Conservation (phyloP, 2,888 invertebrate genomes). For the Incurvaria masculella region DNA sequence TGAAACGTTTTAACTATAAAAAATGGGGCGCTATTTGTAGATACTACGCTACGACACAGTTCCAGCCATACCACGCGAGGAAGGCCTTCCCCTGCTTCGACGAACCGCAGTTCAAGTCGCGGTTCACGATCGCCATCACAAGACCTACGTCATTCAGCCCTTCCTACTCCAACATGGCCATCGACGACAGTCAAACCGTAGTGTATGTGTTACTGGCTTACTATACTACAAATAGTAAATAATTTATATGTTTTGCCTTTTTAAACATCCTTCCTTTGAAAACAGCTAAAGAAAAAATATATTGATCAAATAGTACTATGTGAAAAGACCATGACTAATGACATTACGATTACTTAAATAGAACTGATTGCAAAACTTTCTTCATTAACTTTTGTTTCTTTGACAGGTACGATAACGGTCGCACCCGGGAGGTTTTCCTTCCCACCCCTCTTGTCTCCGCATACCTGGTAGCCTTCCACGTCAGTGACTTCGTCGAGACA, state of each 20-base stretch:
- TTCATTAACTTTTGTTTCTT: constrained; percentile 5
- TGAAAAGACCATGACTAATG: too few relatives aligned
- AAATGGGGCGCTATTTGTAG: too few relatives aligned
- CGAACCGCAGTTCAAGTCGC: constrained; percentile 79
- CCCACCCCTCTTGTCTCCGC: constrained; percentile 70
- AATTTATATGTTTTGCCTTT: too few relatives aligned
- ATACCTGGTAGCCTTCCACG: constrained; percentile 81
- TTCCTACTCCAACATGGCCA: constrained; percentile 66
- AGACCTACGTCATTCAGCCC: constrained; percentile 48
- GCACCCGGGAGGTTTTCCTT: constrained; percentile 43
- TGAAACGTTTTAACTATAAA: constrained; percentile 1
- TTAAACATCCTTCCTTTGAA: too few relatives aligned
- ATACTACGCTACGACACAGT: constrained; percentile 65
- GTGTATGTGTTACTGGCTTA: too few relatives aligned
- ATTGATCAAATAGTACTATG: too few relatives aligned
- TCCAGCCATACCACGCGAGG: constrained; percentile 74
- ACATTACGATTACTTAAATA: background rate
- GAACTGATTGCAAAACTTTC: background rate
- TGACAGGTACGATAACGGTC: constrained; percentile 21
- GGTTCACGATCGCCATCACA: constrained; percentile 64
- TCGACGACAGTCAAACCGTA: constrained; percentile 28
- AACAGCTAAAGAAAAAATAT: too few relatives aligned
- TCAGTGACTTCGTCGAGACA: constrained; percentile 65
- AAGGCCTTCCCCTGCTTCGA: constrained; percentile 88
- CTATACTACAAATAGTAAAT: too few relatives aligned